Percentiles rank a stretch among this genome's conserved stretches.
Evolutionary conservation across 2,888 invertebrate species (phyloP).

Genomic region (Tetragonula carbonaria): DNA sequence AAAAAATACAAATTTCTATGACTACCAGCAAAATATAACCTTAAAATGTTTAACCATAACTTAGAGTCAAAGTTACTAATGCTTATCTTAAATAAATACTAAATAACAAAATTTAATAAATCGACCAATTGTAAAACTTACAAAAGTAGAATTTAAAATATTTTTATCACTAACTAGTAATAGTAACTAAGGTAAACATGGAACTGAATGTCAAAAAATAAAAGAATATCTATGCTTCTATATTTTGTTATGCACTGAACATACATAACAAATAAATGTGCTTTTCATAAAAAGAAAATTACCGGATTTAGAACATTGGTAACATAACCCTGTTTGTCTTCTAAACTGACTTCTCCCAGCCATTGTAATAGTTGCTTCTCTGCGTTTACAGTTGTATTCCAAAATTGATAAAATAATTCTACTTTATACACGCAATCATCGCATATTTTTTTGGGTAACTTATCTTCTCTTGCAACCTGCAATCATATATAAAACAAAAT

Average conservation of each 20-base stretch:
- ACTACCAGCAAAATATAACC: constrained; percentile 17
- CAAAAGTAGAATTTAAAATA: constrained; percentile 45
- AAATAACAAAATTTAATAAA: background rate
- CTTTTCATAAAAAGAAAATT: constrained; percentile 50
- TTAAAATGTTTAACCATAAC: background rate
- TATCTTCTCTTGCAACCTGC: constrained; percentile 88
- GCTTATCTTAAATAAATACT: background rate
- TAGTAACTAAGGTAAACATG: constrained; percentile 71
- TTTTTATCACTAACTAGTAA: constrained; percentile 31
- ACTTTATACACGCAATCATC: constrained; percentile 90
- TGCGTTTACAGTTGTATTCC: constrained; percentile 88
- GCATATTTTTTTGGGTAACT: constrained; percentile 89
- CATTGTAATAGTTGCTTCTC: constrained; percentile 86
- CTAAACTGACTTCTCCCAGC: constrained; percentile 80
- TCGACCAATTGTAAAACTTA: constrained; percentile 38
- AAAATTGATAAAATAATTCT: constrained; percentile 90
- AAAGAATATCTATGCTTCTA: constrained; percentile 44
- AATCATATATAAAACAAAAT: constrained; percentile 65
- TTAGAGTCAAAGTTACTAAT: background rate
- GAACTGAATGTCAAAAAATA: constrained; percentile 60
- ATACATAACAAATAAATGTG: background rate
- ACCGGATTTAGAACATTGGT: constrained; percentile 78
- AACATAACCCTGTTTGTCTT: constrained; percentile 80
- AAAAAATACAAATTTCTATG: background rate
- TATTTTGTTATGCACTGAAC: constrained; percentile 9